A percentile compares a stretch with the other conserved stretches of the same genome.
Evolutionary conservation across 2,797 vertebrate species (phyloP).

Genomic region (Chanos chanos): DNA sequence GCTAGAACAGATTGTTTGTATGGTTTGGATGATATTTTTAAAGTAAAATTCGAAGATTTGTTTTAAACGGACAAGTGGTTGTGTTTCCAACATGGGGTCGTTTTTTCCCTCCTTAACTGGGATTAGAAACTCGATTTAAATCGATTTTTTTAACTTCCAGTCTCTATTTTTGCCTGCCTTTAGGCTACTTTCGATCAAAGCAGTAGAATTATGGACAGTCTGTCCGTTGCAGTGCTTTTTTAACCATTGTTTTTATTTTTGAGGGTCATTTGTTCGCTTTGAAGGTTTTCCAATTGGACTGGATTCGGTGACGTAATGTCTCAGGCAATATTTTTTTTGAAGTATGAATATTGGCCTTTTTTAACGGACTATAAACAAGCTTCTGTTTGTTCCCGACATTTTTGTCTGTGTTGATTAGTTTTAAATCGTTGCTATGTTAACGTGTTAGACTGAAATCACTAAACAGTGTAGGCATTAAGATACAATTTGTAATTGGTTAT

Average conservation of each 20-base stretch:
- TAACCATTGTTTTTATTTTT: constrained; percentile 44
- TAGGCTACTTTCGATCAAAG: constrained; percentile 12
- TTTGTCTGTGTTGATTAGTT: constrained; percentile 16
- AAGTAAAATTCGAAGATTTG: constrained; percentile 48
- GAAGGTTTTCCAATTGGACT: constrained; percentile 39
- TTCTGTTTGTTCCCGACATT: constrained; percentile 25
- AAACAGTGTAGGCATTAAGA: too few species aligned
- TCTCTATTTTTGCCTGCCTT: constrained; percentile 38
- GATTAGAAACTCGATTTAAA: constrained; percentile 41
- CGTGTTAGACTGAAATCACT: background rate
- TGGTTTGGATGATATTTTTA: constrained; percentile 48
- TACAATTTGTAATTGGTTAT: constrained; percentile 16
- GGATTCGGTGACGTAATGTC: constrained; percentile 47
- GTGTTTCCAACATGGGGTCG: constrained; percentile 45
- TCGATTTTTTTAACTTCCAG: constrained; percentile 41
- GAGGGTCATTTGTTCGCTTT: constrained; percentile 38
- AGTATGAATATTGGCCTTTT: constrained; percentile 36
- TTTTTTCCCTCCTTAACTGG: constrained; percentile 49
- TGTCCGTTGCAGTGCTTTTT: constrained; percentile 37
- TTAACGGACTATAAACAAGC: constrained; percentile 41
- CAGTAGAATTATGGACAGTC: constrained; percentile 16
- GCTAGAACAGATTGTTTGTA: constrained; percentile 42
- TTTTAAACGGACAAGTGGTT: constrained; percentile 47
- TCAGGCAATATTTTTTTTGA: constrained; percentile 47
- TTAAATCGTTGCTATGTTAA: background rate